phyloP scores from a whole-genome alignment of 2,888 invertebrate genomes.

The Myopa testacea region DNA sequence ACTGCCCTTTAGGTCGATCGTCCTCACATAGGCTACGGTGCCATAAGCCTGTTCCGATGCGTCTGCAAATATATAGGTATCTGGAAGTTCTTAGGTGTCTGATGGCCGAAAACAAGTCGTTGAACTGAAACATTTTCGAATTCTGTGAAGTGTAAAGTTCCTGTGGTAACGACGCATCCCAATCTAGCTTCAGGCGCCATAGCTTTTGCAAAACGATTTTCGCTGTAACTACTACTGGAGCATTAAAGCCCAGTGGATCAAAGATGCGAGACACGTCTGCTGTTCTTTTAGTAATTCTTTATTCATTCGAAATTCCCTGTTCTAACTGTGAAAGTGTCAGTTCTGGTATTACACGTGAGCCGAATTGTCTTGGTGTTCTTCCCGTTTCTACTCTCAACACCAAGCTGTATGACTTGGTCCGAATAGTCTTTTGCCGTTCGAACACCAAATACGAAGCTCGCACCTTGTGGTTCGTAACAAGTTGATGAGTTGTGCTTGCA shows the following conservation, averaged over 20 bases:
- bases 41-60: constrained; percentile 13
- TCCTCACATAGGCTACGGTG: background rate
- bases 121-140: background rate
- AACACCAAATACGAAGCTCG: constrained; percentile 25
- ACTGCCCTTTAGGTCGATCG: too few species aligned
- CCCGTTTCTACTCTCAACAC: background rate
- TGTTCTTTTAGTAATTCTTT: background rate
- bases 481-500: constrained; percentile 24
- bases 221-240: constrained; percentile 1
- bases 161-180: constrained; percentile 14
- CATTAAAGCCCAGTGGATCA: constrained; percentile 6
- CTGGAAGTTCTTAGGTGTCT: background rate
- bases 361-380: constrained; percentile 18
- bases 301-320: background rate
- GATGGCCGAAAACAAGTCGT: background rate
- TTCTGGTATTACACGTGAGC: constrained; percentile 37
- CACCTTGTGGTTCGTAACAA: constrained; percentile 24
- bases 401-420: constrained; percentile 11
- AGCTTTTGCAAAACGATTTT: background rate
- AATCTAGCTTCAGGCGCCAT: background rate
- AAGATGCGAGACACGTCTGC: constrained; percentile 8
- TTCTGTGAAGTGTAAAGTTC: background rate
- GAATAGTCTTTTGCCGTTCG: constrained; percentile 21
- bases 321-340: constrained; percentile 39
- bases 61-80: too few species aligned